phyloP scores from a whole-genome alignment of 2,797 vertebrate species.

The Pangasius mekongensis region DNA sequence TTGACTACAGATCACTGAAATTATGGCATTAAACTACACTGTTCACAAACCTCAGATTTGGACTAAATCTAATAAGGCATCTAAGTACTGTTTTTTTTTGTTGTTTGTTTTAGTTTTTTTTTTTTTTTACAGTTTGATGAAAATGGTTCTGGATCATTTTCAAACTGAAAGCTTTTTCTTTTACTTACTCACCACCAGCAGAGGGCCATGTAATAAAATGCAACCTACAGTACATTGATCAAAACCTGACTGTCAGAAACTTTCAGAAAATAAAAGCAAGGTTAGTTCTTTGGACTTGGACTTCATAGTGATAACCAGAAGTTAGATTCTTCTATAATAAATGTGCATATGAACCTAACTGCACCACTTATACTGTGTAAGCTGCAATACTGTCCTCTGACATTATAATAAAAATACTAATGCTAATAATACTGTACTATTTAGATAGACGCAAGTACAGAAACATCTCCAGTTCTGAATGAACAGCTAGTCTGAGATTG shows the following conservation, averaged over 20 bases:
- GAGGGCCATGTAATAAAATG: not conserved
- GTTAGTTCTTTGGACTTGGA: not conserved
- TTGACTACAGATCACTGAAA: not conserved
- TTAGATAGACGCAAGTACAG: not conserved
- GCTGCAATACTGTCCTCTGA: not conserved
- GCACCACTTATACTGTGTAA: not conserved
- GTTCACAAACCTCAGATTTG: not conserved
- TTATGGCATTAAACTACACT: not conserved
- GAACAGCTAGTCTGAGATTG: not conserved
- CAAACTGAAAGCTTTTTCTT: not conserved
- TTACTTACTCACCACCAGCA: not conserved
- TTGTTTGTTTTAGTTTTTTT: not conserved
- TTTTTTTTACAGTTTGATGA: not conserved
- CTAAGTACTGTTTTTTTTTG: not conserved
- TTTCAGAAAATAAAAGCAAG: not conserved
- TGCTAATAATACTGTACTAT: not conserved
- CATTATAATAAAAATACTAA: not conserved
- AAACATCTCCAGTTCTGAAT: not conserved
- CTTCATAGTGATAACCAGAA: not conserved
- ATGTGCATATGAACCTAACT: not conserved
- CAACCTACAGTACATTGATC: not conserved
- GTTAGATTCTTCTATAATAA: not conserved
- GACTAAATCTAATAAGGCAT: not conserved
- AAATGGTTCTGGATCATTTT: not conserved
- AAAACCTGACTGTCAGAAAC: not conserved